phyloP scores from a whole-genome alignment of 2,797 vertebrate species.

The Propithecus perrieri region DNA sequence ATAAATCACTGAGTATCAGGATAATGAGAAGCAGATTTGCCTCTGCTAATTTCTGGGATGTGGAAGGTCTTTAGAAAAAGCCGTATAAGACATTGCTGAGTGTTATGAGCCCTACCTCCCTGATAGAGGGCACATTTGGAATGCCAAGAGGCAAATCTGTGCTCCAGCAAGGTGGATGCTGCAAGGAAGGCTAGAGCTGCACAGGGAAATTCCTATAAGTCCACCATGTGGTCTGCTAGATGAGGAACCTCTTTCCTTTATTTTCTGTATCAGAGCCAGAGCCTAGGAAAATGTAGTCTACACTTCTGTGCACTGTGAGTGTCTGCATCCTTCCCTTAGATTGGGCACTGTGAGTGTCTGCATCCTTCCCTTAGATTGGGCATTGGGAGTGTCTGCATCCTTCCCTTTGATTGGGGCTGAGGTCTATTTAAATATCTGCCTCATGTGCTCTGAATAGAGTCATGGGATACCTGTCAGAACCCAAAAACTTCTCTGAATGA shows the following conservation, averaged over 20 bases:
- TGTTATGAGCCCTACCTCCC: slow-evolving; percentile 80
- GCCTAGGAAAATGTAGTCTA: neutral
- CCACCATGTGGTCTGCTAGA: neutral
- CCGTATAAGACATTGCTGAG: slow-evolving; percentile 83
- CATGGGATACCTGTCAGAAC: neutral
- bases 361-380: no score
- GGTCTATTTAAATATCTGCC: neutral
- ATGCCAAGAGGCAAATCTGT: neutral
- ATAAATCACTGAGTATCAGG: slow-evolving; percentile 86
- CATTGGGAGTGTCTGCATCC: no score
- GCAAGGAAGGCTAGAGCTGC: neutral
- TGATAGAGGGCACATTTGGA: slow-evolving; percentile 76
- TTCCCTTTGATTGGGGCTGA: no score
- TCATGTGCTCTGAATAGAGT: neutral
- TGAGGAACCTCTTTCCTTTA: neutral
- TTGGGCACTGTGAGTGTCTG: no score
- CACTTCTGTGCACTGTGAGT: neutral
- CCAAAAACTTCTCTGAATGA: neutral
- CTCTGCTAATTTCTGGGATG: slow-evolving; percentile 85
- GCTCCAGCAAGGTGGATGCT: neutral
- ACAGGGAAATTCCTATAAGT: neutral
- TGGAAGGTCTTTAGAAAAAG: slow-evolving; percentile 84
- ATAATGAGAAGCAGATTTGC: slow-evolving; percentile 87
- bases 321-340: neutral
- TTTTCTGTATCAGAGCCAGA: neutral